A percentile compares a stretch with the other conserved stretches of the same genome.
Conservation (phyloP, 2,113 vertebrate species). For the Ceratotherium simum region DNA sequence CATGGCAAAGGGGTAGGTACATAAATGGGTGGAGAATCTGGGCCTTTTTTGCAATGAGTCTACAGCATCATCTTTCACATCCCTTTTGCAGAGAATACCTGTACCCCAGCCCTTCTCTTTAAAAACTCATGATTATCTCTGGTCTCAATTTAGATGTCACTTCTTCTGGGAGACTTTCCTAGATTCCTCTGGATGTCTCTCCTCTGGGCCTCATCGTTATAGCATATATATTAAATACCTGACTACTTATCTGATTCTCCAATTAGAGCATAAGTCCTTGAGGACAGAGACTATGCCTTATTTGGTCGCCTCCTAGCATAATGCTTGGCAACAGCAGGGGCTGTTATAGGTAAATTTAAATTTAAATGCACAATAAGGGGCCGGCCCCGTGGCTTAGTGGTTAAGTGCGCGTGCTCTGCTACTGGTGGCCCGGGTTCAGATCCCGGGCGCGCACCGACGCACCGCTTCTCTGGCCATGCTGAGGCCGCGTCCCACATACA, state of each 20-base stretch:
- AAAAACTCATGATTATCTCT: background rate
- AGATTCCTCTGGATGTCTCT: background rate
- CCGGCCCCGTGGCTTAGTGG: too few relatives aligned
- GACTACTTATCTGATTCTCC: background rate
- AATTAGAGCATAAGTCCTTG: constrained; percentile 13
- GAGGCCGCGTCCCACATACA: too few relatives aligned
- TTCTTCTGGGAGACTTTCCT: constrained; percentile 4
- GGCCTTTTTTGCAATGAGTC: background rate
- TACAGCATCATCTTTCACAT: background rate
- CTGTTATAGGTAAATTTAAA: constrained; percentile 1
- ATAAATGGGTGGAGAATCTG: background rate
- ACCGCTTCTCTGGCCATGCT: too few relatives aligned
- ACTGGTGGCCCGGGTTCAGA: too few relatives aligned
- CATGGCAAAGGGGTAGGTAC: background rate
- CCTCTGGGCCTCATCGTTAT: background rate
- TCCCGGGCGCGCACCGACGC: too few relatives aligned
- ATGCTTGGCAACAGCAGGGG: background rate
- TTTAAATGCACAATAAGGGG: background rate
- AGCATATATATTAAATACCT: constrained; percentile 22
- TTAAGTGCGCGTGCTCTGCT: too few relatives aligned
- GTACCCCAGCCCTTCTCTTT: background rate
- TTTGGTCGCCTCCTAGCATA: background rate
- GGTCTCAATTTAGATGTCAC: background rate
- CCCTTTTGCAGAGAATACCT: constrained; percentile 16
- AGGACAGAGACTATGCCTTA: constrained; percentile 34